A percentile compares a stretch with the other conserved stretches of the same genome.
phyloP scores from a whole-genome alignment of 1,140 invertebrate species.

The Dinothrombium tinctorium region DNA sequence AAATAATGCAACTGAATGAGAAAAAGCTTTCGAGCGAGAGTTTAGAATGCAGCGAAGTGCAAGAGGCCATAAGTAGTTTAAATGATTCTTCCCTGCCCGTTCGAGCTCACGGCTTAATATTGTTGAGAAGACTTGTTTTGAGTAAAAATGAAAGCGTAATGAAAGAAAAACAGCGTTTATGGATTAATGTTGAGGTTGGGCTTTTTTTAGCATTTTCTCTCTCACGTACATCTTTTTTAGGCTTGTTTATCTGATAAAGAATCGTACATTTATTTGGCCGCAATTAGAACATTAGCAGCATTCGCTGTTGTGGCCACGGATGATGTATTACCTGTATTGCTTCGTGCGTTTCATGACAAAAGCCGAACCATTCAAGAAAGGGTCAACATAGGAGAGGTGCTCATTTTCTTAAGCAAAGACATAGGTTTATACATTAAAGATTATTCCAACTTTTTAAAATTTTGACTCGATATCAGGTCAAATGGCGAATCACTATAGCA shows the following conservation, averaged over 20 bases:
- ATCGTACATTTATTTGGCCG: conserved; percentile 54
- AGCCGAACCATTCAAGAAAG: conserved; percentile 28
- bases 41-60: conserved; percentile 9
- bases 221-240: conserved; percentile 9
- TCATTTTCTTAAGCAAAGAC: conserved; percentile 41
- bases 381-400: conserved; percentile 55
- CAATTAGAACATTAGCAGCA: conserved; percentile 44
- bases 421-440: conserved; percentile 30
- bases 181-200: conserved; percentile 35
- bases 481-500: conserved; percentile 41
- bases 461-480: conserved; percentile 33
- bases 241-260: conserved; percentile 49
- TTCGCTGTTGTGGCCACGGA: conserved; percentile 37
- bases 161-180: conserved; percentile 35
- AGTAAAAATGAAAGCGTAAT: conserved; percentile 33
- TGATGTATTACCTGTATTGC: conserved; percentile 36
- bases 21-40: not conserved
- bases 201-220: conserved; percentile 12
- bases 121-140: conserved; percentile 42
- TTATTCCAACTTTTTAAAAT: conserved; percentile 9
- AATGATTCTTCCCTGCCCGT: conserved; percentile 48
- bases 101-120: conserved; percentile 48
- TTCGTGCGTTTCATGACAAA: conserved; percentile 30
- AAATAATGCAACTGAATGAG: not conserved
- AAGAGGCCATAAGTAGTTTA: conserved; percentile 33